phyloP scores from a whole-genome alignment of 2,797 vertebrate genomes.

The Harpagifer antarcticus region DNA sequence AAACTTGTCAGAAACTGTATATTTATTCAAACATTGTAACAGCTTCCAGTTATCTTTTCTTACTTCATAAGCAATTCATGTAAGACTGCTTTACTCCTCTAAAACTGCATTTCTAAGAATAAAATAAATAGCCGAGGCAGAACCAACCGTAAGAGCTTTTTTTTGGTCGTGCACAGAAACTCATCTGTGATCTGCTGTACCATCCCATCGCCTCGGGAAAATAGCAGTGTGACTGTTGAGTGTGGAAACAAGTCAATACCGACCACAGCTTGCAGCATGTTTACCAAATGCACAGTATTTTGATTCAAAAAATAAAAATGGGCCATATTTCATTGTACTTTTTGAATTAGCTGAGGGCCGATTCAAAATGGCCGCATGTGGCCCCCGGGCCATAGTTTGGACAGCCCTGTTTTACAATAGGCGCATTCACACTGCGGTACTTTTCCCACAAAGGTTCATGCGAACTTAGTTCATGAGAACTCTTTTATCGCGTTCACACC shows the following conservation, averaged over 20 bases:
- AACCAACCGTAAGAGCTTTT: slow-evolving; percentile 19
- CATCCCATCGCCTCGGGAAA: slow-evolving; percentile 46
- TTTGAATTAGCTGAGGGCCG: too few relatives aligned
- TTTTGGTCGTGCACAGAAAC: slow-evolving; percentile 28
- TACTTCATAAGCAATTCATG: not conserved
- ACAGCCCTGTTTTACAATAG: not conserved
- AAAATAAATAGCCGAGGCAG: slow-evolving; percentile 3
- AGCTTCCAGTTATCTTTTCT: not conserved
- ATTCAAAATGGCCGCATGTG: too few relatives aligned
- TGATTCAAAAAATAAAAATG: too few relatives aligned
- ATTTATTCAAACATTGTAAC: not conserved
- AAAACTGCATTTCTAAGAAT: slow-evolving; percentile 7
- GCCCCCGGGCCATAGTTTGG: too few relatives aligned
- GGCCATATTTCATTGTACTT: too few relatives aligned
- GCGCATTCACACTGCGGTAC: too few relatives aligned
- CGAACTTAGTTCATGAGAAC: too few relatives aligned
- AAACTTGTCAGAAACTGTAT: not conserved
- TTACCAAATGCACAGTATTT: slow-evolving; percentile 49
- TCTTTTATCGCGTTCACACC: too few relatives aligned
- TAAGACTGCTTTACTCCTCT: not conserved
- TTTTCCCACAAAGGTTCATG: too few relatives aligned
- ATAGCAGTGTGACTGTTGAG: slow-evolving; percentile 41
- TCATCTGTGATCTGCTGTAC: slow-evolving; percentile 51
- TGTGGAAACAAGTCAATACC: slow-evolving; percentile 59
- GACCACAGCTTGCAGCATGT: slow-evolving; percentile 31